Conservation (phyloP, 2,113 vertebrate species). For the Poeciliopsis turrubarensis region DNA sequence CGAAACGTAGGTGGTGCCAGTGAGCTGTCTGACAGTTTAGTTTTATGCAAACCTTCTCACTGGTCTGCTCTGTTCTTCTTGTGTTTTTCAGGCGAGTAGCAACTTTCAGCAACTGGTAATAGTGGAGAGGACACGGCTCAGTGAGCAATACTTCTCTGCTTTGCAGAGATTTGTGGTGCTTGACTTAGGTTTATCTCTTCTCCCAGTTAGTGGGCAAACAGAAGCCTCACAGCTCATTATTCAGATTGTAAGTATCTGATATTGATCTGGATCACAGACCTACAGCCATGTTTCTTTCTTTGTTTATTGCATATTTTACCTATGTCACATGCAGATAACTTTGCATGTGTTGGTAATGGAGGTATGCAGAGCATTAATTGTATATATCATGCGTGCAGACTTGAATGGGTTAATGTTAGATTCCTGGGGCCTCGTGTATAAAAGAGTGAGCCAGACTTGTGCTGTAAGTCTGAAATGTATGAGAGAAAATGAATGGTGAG, state of each 20-base stretch:
- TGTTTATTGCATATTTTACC: no score
- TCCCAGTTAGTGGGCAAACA: slow-evolving; percentile 83
- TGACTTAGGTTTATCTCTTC: slow-evolving; percentile 89
- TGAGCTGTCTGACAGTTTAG: neutral
- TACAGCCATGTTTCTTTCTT: no score
- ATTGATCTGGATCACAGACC: neutral
- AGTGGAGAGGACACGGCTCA: slow-evolving; percentile 86
- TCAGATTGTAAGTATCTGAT: slow-evolving; percentile 83
- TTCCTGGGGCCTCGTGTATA: no score
- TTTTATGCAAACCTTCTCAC: neutral
- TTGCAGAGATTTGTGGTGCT: slow-evolving; percentile 90
- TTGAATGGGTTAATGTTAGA: no score
- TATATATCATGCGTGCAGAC: no score
- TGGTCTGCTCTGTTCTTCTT: neutral
- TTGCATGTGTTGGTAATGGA: no score
- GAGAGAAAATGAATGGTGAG: no score
- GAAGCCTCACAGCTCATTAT: slow-evolving; percentile 88
- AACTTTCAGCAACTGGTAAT: slow-evolving; percentile 83
- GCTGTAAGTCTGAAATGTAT: no score
- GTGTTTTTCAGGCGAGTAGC: slow-evolving; percentile 72
- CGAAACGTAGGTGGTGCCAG: slow-evolving; percentile 85
- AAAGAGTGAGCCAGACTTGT: no score
- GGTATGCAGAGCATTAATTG: no score
- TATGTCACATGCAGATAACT: no score
- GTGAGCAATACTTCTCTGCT: slow-evolving; percentile 86